A percentile compares a stretch with the other conserved stretches of the same genome.
Conservation (phyloP, 2,113 vertebrate species). For the Galbula dea region DNA sequence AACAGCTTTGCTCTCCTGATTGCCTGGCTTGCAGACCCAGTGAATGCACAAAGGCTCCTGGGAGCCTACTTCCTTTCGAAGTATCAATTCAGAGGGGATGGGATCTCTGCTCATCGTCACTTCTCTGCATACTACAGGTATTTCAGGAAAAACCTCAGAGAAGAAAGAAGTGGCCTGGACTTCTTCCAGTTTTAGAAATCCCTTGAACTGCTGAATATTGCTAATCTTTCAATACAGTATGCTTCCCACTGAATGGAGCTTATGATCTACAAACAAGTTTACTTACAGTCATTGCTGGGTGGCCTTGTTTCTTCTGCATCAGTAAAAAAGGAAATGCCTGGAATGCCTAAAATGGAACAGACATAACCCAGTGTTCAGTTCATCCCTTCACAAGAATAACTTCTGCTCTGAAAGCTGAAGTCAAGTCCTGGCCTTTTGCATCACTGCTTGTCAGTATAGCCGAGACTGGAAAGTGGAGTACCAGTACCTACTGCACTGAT, state of each 20-base stretch:
- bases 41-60: not conserved
- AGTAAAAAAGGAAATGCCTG: conserved; percentile 54
- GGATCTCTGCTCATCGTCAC: not conserved
- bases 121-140: not conserved
- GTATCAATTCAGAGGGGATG: not conserved
- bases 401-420: not conserved
- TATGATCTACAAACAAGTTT: not conserved
- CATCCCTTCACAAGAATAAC: not conserved
- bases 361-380: not conserved
- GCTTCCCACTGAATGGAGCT: not conserved
- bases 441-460: not conserved
- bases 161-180: not conserved
- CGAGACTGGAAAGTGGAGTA: not conserved
- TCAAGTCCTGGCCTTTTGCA: not conserved
- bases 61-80: not conserved
- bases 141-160: not conserved
- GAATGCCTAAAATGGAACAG: conserved; percentile 1
- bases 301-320: conserved; percentile 48
- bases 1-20: not conserved
- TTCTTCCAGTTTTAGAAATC: not conserved
- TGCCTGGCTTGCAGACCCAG: not conserved
- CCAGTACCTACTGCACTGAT: not conserved
- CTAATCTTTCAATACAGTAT: not conserved
- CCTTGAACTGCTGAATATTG: not conserved
- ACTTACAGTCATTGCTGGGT: conserved; percentile 56